Evolutionary conservation across 2,888 invertebrate species (phyloP).

Genomic region (Melipona bicolor): DNA sequence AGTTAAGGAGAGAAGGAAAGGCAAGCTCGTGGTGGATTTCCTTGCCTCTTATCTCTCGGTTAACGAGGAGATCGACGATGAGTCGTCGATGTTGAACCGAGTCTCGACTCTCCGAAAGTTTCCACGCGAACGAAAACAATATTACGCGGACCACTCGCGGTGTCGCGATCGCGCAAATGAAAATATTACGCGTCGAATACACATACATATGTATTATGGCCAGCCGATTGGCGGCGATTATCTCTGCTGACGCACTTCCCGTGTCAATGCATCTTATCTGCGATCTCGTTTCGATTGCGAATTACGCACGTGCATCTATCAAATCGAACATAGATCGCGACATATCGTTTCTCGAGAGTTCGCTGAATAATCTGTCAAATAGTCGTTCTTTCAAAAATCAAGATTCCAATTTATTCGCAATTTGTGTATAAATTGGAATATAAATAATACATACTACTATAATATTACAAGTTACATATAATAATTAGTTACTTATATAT

Average conservation of each 20-base stretch:
- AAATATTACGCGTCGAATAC: conserved; percentile 19
- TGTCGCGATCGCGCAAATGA: neutral
- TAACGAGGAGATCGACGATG: conserved; percentile 23
- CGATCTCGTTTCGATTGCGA: neutral
- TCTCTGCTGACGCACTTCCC: neutral
- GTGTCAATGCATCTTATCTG: conserved; percentile 9
- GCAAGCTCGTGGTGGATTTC: neutral
- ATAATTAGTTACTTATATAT: too few relatives aligned
- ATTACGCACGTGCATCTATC: conserved; percentile 5
- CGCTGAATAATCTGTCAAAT: neutral
- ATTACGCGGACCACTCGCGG: conserved; percentile 9
- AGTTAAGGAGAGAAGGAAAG: conserved; percentile 8
- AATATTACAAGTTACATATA: too few relatives aligned
- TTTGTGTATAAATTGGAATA: too few relatives aligned
- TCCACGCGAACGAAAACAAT: conserved; percentile 44
- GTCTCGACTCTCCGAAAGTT: conserved; percentile 20
- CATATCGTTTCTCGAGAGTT: neutral
- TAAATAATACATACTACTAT: too few relatives aligned
- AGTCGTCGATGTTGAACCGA: conserved; percentile 6
- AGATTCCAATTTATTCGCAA: too few relatives aligned
- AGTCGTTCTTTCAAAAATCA: too few relatives aligned
- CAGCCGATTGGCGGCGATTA: neutral
- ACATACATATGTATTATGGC: too few relatives aligned
- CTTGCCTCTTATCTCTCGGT: conserved; percentile 7
- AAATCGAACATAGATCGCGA: neutral